These are phyloP conservation scores for Sigmodon hispidus DNA, from an alignment of 2,113 vertebrate species.

Conservation along the genomic window DNA sequence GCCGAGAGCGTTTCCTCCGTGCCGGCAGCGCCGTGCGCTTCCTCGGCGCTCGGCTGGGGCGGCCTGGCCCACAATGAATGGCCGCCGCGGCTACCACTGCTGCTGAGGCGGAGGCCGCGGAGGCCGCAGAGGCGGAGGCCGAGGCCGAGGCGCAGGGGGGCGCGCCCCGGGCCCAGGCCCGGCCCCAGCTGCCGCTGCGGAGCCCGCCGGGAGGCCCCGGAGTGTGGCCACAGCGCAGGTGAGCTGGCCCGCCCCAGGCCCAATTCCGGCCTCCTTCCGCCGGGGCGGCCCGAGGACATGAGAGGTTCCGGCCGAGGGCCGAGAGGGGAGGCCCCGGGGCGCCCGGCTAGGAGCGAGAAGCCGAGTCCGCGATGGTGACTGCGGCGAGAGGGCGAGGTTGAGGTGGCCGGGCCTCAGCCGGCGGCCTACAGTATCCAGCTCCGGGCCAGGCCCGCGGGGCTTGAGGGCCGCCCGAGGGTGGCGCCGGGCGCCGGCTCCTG, in stretches of 20 bases:
- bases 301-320: slow-evolving; percentile 50
- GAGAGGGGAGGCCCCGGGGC: neutral
- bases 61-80: slow-evolving; percentile 91
- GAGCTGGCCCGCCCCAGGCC: slow-evolving; percentile 62
- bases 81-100: slow-evolving; percentile 87
- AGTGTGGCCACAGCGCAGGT: slow-evolving; percentile 75
- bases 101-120: slow-evolving; percentile 80
- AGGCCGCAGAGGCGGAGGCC: slow-evolving; percentile 80
- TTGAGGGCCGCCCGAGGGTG: neutral
- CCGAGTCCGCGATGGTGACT: neutral
- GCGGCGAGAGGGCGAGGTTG: neutral
- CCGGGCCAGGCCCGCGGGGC: neutral
- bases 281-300: slow-evolving; percentile 71
- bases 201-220: slow-evolving; percentile 72
- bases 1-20: neutral
- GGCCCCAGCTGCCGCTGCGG: slow-evolving; percentile 77
- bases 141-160: slow-evolving; percentile 77
- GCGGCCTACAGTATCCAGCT: slow-evolving; percentile 38
- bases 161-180: slow-evolving; percentile 78
- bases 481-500: neutral
- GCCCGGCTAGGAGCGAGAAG: neutral
- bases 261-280: slow-evolving; percentile 62
- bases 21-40: slow-evolving; percentile 82
- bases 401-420: slow-evolving; percentile 72
- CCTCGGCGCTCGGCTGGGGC: slow-evolving; percentile 87